phyloP scores from a whole-genome alignment of 2,888 invertebrate species.

The Thelaira solivaga region DNA sequence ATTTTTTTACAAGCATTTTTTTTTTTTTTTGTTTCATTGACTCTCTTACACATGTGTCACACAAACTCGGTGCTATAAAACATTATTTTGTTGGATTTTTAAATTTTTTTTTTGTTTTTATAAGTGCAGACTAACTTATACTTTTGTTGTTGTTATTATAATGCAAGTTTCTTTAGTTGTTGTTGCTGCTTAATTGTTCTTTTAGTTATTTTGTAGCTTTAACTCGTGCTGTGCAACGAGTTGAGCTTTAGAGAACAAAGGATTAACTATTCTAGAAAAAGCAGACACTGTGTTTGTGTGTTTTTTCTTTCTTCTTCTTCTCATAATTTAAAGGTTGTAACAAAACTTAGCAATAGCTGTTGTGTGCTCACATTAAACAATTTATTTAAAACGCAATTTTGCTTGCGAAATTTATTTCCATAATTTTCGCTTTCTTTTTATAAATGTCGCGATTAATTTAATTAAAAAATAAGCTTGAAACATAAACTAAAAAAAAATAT shows the following conservation, averaged over 20 bases:
- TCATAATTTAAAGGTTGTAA: constrained; percentile 40
- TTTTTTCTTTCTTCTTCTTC: constrained; percentile 19
- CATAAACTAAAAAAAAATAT: neutral
- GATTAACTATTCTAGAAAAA: constrained; percentile 57
- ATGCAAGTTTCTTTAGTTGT: constrained; percentile 13
- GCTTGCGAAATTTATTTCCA: constrained; percentile 29
- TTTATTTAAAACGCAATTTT: constrained; percentile 60
- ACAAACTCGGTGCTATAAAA: constrained; percentile 37
- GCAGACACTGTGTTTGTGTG: neutral
- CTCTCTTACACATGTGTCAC: constrained; percentile 58
- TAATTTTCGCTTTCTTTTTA: neutral
- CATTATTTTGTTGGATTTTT: constrained; percentile 21
- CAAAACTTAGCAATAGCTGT: constrained; percentile 11
- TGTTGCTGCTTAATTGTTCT: neutral
- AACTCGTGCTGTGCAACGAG: constrained; percentile 58
- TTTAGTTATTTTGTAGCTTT: constrained; percentile 52
- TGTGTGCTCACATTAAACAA: constrained; percentile 31
- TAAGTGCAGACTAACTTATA: constrained; percentile 1
- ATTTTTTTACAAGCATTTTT: constrained; percentile 34
- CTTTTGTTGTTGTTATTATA: constrained; percentile 9
- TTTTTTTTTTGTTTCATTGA: constrained; percentile 20
- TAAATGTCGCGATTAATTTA: constrained; percentile 56
- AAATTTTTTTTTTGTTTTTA: neutral
- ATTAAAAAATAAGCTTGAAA: constrained; percentile 52
- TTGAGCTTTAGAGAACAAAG: constrained; percentile 59